Evolutionary conservation across 2,888 invertebrate genomes (phyloP).

Genomic region (Dinocampus coccinellae): DNA sequence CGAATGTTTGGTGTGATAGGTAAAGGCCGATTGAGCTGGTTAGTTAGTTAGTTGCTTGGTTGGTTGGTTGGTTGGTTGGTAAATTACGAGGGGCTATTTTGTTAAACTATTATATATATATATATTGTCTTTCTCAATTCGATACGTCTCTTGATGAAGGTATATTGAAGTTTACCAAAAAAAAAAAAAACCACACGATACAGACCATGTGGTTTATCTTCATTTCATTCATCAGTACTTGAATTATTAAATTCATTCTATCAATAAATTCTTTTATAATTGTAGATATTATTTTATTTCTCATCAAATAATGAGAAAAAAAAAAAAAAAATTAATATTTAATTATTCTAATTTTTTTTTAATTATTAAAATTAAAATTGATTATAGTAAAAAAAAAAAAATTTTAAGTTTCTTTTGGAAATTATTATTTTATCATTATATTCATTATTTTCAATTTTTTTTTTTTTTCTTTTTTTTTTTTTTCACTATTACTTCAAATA

Average conservation of each 20-base stretch:
- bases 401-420: too few relatives aligned
- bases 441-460: too few relatives aligned
- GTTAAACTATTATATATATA: slow-evolving; percentile 22
- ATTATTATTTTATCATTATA: too few relatives aligned
- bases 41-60: too few relatives aligned
- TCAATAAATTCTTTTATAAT: background rate
- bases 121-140: slow-evolving; percentile 7
- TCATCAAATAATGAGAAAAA: background rate
- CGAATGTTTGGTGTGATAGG: slow-evolving; percentile 45
- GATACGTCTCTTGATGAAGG: background rate
- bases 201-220: slow-evolving; percentile 43
- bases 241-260: background rate
- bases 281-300: too few relatives aligned
- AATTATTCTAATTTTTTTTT: too few relatives aligned
- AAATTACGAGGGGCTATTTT: slow-evolving; percentile 5
- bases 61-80: slow-evolving; percentile 25
- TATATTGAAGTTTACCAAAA: slow-evolving; percentile 39
- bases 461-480: background rate
- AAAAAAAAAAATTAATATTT: background rate
- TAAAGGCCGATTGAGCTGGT: slow-evolving; percentile 53
- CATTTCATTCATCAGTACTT: slow-evolving; percentile 10
- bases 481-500: background rate
- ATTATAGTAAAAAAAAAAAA: too few relatives aligned
- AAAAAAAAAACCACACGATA: slow-evolving; percentile 57
- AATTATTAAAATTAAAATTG: too few relatives aligned